Percentiles rank a stretch among this genome's conserved stretches.
These are phyloP conservation scores for Drosophila serrata DNA, from an alignment of 1,140 invertebrate genomes.

Conservation along the genomic window DNA sequence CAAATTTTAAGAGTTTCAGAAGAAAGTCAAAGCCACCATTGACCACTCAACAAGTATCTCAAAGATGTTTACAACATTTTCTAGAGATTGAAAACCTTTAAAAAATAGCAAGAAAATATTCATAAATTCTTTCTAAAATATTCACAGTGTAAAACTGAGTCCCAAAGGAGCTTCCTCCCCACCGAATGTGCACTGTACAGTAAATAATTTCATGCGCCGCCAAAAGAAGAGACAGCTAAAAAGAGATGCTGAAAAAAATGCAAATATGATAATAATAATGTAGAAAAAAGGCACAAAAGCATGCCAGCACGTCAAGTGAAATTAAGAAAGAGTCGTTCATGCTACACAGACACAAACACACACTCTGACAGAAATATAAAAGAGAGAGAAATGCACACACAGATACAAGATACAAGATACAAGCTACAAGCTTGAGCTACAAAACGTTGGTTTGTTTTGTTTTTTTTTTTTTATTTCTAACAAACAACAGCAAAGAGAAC, in stretches of 20 bases:
- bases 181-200: conserved; percentile 40
- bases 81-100: neutral
- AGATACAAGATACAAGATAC: neutral
- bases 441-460: conserved; percentile 26
- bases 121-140: neutral
- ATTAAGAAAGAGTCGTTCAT: conserved; percentile 67
- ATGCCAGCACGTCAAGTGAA: conserved; percentile 78
- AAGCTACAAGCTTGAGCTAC: conserved; percentile 1
- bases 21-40: too few relatives aligned
- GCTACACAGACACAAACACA: too few relatives aligned
- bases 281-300: conserved; percentile 64
- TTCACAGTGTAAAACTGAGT: conserved; percentile 14
- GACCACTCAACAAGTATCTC: neutral
- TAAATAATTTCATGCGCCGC: conserved; percentile 30
- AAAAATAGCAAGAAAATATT: neutral
- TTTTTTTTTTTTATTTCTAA: conserved; percentile 27
- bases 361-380: neutral
- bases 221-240: conserved; percentile 17
- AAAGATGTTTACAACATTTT: neutral
- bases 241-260: conserved; percentile 50
- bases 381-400: conserved; percentile 32
- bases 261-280: conserved; percentile 83
- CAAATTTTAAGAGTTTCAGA: fast-evolving
- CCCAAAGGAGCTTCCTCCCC: conserved; percentile 24
- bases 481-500: conserved; percentile 38